These are phyloP conservation scores for Cremastobaeus sp. DNA, from an alignment of 2,888 invertebrate genomes.

Conservation along the genomic window DNA sequence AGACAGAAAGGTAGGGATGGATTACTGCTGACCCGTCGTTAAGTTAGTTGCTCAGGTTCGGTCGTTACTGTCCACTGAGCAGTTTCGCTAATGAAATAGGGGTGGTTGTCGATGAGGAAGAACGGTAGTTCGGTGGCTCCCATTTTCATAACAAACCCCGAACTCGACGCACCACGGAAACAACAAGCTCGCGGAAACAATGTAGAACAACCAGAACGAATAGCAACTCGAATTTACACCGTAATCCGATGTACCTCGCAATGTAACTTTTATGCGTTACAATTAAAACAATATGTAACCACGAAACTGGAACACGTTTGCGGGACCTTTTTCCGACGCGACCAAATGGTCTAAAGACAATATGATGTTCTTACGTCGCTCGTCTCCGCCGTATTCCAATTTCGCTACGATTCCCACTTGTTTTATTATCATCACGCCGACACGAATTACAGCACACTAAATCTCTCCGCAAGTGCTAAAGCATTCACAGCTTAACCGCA, in stretches of 20 bases:
- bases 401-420: conserved; percentile 22
- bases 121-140: conserved; percentile 53
- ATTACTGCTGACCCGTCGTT: conserved; percentile 75
- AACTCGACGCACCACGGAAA: conserved; percentile 35
- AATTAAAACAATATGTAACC: conserved; percentile 20
- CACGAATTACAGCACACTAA: conserved; percentile 26
- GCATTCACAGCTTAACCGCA: conserved; percentile 20
- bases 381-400: conserved; percentile 18
- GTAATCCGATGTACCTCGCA: conserved; percentile 23
- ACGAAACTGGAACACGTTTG: neutral
- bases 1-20: conserved; percentile 64
- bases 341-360: neutral
- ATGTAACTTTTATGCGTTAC: conserved; percentile 37
- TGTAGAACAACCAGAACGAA: conserved; percentile 42
- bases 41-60: conserved; percentile 72
- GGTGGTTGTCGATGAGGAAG: conserved; percentile 59
- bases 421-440: conserved; percentile 20
- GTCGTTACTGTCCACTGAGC: conserved; percentile 66
- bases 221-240: conserved; percentile 35
- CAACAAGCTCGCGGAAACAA: conserved; percentile 33
- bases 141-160: conserved; percentile 52
- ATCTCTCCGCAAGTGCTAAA: conserved; percentile 25
- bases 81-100: conserved; percentile 75
- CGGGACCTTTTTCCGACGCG: no score
- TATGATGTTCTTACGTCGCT: conserved; percentile 25